Base-by-base conservation (phyloP, 2,797 vertebrate species). In the Percopsis omiscomaycus region DNA sequence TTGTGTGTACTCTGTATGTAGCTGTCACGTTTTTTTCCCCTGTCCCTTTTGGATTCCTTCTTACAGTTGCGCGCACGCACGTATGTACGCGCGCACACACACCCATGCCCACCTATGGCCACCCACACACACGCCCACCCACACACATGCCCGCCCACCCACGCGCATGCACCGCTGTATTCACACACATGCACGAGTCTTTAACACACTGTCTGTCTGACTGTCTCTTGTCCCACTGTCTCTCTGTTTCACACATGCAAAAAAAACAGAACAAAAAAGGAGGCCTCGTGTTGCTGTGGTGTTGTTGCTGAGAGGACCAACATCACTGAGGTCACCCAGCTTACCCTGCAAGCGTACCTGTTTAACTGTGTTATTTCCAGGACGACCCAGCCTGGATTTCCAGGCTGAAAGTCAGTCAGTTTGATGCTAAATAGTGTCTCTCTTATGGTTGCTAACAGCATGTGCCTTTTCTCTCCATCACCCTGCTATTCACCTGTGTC, bases 371-470 rank as follows among this genome's bases (percentile, higher is more conserved):
- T n/a, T n/a, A 48, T 15, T 51, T 22, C 32, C 11, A 51, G 22
- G 49, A 22, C 22, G 22, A 22, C 22, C 22, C 22, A 22, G 22
- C 22, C 22, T 22, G 22, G 22, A 22, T 22, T 56, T 77, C 27
- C 63, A 68, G 66, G 55, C 56, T 68, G 61, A 4, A 59, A 55
- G 61, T 59, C 14, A 37, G 11, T 51, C 14, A 51, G 37, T 53
- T 22, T 54, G 28, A 52, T 50, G 4, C 29, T 59, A 32, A 65
- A 46, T 55, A 46, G 15, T 59, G 14, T 1, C 53, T 68, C 5
- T 15, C 1, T 28, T n/a, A 67, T 69, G 64, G 29, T 49, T 67
- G 22, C 45, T 79, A 80, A 80, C 45, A 1, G 0, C 57, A 13
- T 63, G n/a, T 4, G 5, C 14, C 37, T 29, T 10, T 3, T 42